phyloP scores from a whole-genome alignment of 2,797 vertebrate species.

The Peromyscus attwateri region DNA sequence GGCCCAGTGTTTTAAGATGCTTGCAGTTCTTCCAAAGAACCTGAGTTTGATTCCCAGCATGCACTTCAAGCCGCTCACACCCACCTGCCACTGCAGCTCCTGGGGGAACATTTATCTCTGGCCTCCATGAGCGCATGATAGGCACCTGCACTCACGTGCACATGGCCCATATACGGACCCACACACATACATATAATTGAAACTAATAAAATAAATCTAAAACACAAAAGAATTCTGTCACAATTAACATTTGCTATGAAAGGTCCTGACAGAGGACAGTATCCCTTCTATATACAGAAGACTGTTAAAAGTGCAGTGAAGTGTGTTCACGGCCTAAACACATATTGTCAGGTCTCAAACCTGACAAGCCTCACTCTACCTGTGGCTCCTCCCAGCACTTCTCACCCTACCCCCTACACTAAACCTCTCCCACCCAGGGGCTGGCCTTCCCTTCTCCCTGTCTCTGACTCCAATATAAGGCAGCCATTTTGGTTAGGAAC shows the following conservation, averaged over 20 bases:
- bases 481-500: neutral
- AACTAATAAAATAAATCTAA: neutral
- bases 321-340: neutral
- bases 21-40: neutral
- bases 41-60: neutral
- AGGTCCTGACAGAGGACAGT: neutral
- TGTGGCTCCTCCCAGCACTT: neutral
- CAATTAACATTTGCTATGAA: neutral
- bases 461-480: neutral
- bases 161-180: neutral
- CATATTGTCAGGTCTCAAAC: neutral
- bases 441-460: neutral
- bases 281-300: neutral
- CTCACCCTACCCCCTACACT: neutral
- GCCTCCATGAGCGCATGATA: neutral
- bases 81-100: neutral
- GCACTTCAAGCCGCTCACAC: neutral
- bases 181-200: neutral
- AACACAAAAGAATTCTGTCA: neutral
- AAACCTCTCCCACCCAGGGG: neutral
- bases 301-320: neutral
- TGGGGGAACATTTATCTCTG: neutral
- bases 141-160: neutral
- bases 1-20: too few species aligned
- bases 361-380: neutral